Evolutionary conservation across 2,797 vertebrate genomes (phyloP).

Genomic region (Dipus sagitta): DNA sequence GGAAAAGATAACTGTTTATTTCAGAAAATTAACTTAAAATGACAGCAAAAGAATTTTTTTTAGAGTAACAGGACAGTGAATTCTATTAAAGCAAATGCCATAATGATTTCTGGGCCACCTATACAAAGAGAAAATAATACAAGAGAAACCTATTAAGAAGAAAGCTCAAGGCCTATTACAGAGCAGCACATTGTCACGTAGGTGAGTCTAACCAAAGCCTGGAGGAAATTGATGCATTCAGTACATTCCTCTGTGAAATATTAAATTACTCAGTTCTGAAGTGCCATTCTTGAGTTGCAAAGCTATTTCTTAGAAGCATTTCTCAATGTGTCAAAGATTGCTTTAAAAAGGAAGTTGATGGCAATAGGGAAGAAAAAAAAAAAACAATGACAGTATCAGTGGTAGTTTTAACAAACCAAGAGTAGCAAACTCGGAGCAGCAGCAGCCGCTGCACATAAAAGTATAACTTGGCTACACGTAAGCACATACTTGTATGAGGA

Average conservation of each 20-base stretch:
- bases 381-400: conserved; percentile 64
- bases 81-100: conserved; percentile 53
- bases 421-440: conserved; percentile 53
- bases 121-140: conserved; percentile 1
- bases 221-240: conserved; percentile 68
- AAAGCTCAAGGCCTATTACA: conserved; percentile 56
- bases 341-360: conserved; percentile 71
- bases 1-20: not conserved
- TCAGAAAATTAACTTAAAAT: conserved; percentile 46
- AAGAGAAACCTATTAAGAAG: conserved; percentile 57
- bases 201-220: conserved; percentile 64
- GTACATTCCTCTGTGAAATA: conserved; percentile 73
- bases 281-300: conserved; percentile 69
- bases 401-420: conserved; percentile 69
- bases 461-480: not conserved
- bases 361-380: conserved; percentile 65
- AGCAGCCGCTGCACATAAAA: conserved; percentile 48
- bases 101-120: conserved; percentile 59
- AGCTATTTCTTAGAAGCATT: conserved; percentile 76
- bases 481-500: not conserved
- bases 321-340: conserved; percentile 72
- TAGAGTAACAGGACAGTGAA: not conserved
- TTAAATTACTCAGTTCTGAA: conserved; percentile 70
- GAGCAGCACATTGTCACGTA: conserved; percentile 64
- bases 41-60: not conserved